Base-by-base conservation (phyloP, 2,113 vertebrate species). In the Gopherus flavomarginatus region DNA sequence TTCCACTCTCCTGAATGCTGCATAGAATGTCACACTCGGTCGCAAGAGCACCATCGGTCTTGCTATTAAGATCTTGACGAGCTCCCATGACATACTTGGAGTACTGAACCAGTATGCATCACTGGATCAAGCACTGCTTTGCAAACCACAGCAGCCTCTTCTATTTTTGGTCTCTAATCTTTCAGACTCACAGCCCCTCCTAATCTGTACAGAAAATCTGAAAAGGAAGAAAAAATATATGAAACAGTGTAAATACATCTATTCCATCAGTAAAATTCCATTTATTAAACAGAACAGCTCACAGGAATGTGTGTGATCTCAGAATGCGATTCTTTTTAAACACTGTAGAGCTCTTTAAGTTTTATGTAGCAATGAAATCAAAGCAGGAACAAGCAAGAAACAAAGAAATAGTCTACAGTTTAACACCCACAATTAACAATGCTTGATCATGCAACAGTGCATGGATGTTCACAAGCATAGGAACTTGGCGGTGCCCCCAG, bases 351-450 rank as follows among this genome's bases (percentile, higher is more conserved):
- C 87, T 90, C 83, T 54, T 38, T 42, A 54, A 14, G n/a, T 42
- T 83, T 83, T 77, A 42, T 83, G 53, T 42, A 82, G 81, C 47
- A 85, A 27, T 92, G 89, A 90, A 90, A 91, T 65, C 31, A 94
- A 91, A 87, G 5, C 22, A 94, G 88, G 65, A 42, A 85, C 72
- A 50, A 78, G 62, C n/a, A 35, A 81, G 52, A 90, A 56, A 12
- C n/a, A 86, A n/a, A 94, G 86, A 59, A 93, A 92, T 59, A 84
- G 90, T 10, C 8, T 85, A 87, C 4, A 27, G 27, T 79, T 91
- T 79, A 89, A 93, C 57, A 91, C 91, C 27, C 82, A 81, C 88
- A 87, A 81, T 50, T 90, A 93, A 83, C n/a, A 94, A 42, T 4
- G 26, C 24, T 52, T 86, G 91, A 91, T 42, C n/a, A 13, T 4